A percentile compares a stretch with the other conserved stretches of the same genome.
These are phyloP conservation scores for Platichthys flesus DNA, from an alignment of 2,113 vertebrate species.

Conservation along the genomic window DNA sequence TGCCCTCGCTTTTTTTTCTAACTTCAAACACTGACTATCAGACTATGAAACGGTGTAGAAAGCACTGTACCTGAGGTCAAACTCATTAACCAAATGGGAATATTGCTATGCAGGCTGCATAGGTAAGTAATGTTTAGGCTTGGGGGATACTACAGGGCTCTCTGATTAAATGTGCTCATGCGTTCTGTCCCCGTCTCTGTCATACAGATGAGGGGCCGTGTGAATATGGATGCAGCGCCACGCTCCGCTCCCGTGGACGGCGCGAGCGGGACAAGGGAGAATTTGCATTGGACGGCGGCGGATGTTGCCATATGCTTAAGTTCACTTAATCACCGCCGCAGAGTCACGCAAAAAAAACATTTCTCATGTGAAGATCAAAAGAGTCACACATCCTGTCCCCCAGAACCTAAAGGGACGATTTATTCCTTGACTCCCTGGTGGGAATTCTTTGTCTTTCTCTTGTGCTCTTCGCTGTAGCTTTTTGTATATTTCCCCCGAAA, in stretches of 20 bases:
- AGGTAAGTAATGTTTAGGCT: conserved; percentile 68
- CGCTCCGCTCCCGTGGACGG: conserved; percentile 29
- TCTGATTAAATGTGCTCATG: conserved; percentile 64
- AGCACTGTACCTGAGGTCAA: conserved; percentile 67
- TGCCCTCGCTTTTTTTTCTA: conserved; percentile 12
- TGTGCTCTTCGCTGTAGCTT: conserved; percentile 21
- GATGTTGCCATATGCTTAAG: conserved; percentile 51
- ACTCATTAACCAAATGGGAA: conserved; percentile 59
- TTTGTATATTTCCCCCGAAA: conserved; percentile 23
- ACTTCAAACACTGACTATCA: conserved; percentile 56
- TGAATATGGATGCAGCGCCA: conserved; percentile 52
- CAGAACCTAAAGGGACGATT: conserved; percentile 6
- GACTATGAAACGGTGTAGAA: conserved; percentile 36
- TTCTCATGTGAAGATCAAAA: conserved; percentile 24
- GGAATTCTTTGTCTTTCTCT: conserved; percentile 19
- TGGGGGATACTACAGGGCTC: conserved; percentile 47
- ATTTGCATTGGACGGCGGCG: conserved; percentile 46
- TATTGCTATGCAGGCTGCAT: conserved; percentile 62
- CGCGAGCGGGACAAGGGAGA: conserved; percentile 26
- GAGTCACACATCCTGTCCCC: conserved; percentile 2
- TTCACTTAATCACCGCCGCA: conserved; percentile 46
- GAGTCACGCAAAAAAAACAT: conserved; percentile 16
- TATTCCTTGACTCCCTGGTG: conserved; percentile 2
- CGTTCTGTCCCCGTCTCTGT: conserved; percentile 48
- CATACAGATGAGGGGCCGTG: conserved; percentile 47